A percentile compares a stretch with the other conserved stretches of the same genome.
Evolutionary conservation across 2,888 invertebrate species (phyloP).

Genomic region (Seira sanloemensis): DNA sequence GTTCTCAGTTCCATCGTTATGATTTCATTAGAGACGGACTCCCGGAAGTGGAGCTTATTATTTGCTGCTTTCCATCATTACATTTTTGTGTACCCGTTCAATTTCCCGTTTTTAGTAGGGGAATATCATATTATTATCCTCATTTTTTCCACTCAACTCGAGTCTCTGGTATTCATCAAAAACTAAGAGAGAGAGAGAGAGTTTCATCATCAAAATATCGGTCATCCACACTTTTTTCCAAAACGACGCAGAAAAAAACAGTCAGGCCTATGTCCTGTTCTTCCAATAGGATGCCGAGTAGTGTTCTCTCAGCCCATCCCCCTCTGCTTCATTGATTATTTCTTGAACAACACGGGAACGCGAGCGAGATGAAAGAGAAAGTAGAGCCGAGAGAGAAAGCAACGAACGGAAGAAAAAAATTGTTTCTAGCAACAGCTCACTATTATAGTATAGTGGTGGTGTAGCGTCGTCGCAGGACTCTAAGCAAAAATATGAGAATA

Average conservation of each 20-base stretch:
- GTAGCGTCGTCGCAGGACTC: background rate
- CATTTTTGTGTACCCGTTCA: constrained; percentile 1
- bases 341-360: constrained; percentile 21
- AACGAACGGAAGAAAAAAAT: background rate
- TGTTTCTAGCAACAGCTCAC: background rate
- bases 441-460: background rate
- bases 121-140: background rate
- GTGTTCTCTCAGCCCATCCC: constrained; percentile 39
- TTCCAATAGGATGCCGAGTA: background rate
- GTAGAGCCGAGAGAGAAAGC: constrained; percentile 21
- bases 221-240: constrained; percentile 9
- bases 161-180: constrained; percentile 15
- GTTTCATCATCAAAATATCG: constrained; percentile 14
- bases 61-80: constrained; percentile 2
- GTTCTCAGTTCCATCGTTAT: too few relatives aligned
- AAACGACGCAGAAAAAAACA: background rate
- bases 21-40: background rate
- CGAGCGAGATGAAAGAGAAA: constrained; percentile 43
- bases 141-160: background rate
- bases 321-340: constrained; percentile 57
- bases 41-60: constrained; percentile 3
- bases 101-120: background rate
- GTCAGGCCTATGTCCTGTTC: background rate
- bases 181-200: too few relatives aligned
- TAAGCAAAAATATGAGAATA: constrained; percentile 12